A percentile compares a stretch with the other conserved stretches of the same genome.
These are phyloP conservation scores for Apostichopus parvimensis DNA, from an alignment of 35 echinoderm and acorn worm species.

Conservation along the genomic window DNA sequence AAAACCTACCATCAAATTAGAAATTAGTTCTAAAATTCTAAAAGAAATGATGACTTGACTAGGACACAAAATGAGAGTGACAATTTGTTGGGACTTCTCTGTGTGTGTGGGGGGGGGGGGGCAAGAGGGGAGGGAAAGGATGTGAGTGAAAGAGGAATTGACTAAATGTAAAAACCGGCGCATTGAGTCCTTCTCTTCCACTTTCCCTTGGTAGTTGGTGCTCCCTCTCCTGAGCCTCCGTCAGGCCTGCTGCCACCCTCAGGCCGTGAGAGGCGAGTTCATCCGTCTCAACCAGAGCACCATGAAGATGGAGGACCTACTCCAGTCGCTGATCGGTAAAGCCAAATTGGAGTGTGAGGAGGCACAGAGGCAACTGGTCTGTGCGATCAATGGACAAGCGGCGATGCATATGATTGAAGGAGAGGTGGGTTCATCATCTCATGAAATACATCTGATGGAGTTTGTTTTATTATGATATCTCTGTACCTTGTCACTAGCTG, in stretches of 20 bases:
- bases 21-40: too few species aligned
- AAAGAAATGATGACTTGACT: too few species aligned
- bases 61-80: too few species aligned
- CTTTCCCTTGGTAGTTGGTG: conserved; percentile 58
- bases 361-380: conserved; percentile 81
- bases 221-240: conserved; percentile 72
- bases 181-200: not conserved
- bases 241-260: conserved; percentile 96
- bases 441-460: too few species aligned
- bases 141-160: too few species aligned
- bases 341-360: conserved; percentile 87
- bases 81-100: too few species aligned
- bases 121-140: too few species aligned
- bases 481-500: too few species aligned
- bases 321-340: conserved; percentile 76
- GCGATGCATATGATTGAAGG: conserved; percentile 86
- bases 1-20: too few species aligned
- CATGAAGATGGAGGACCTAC: conserved; percentile 90
- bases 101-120: too few species aligned
- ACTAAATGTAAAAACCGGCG: too few species aligned
- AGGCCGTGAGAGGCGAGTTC: conserved; percentile 88
- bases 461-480: too few species aligned
- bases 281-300: conserved; percentile 76
- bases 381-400: conserved; percentile 84
- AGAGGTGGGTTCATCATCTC: conserved; percentile 59